These are phyloP conservation scores for Serranus cabrilla DNA, from an alignment of 2,797 vertebrate genomes.

Conservation along the genomic window DNA sequence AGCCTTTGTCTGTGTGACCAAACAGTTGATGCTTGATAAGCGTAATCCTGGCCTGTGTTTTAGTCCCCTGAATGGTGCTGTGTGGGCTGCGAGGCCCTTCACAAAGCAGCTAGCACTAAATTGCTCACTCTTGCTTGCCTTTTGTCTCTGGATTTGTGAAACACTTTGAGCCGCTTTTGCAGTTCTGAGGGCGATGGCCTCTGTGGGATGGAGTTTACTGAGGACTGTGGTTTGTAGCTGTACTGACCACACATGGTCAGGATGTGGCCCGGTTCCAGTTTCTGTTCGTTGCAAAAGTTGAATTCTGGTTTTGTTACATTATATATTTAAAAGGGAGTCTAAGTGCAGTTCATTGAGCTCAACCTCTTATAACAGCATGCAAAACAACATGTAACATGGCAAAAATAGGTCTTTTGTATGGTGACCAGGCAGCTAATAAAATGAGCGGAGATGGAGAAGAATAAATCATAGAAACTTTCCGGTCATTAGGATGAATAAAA, in stretches of 20 bases:
- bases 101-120: conserved; percentile 78
- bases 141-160: conserved; percentile 83
- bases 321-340: conserved; percentile 12
- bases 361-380: background rate
- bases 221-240: conserved; percentile 47
- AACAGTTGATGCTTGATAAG: conserved; percentile 84
- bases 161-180: conserved; percentile 78
- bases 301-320: background rate
- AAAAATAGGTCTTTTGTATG: conserved; percentile 11
- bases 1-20: conserved; percentile 78
- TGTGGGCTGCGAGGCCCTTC: conserved; percentile 80
- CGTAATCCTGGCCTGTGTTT: conserved; percentile 76
- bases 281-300: conserved; percentile 19
- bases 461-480: conserved; percentile 22
- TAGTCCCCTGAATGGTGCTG: conserved; percentile 74
- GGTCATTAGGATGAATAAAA: conserved; percentile 9
- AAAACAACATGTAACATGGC: background rate
- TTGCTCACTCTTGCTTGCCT: conserved; percentile 80
- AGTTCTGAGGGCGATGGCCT: conserved; percentile 70
- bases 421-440: conserved; percentile 20
- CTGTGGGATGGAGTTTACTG: conserved; percentile 74
- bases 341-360: background rate
- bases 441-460: background rate
- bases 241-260: conserved; percentile 56
- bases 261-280: conserved; percentile 21